These are phyloP conservation scores for Melanotaenia parkinsoni DNA, from an alignment of 2,797 vertebrate genomes.

Conservation along the genomic window DNA sequence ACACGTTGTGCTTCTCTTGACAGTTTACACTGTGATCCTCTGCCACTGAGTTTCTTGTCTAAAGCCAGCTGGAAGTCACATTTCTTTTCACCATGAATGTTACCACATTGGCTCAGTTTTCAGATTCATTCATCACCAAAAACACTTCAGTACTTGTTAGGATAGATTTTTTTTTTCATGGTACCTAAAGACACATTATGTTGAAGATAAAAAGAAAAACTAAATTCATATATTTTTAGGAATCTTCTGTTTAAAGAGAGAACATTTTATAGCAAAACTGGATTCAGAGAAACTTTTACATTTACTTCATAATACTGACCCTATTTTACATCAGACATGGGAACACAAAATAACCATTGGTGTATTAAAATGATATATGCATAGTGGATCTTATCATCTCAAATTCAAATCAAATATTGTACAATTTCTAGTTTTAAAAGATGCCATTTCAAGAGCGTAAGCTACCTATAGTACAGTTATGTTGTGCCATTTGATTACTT, in stretches of 20 bases:
- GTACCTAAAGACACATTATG: conserved; percentile 28
- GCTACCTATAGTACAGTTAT: conserved; percentile 4
- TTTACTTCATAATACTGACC: background rate
- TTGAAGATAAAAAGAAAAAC: conserved; percentile 25
- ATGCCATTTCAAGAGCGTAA: background rate
- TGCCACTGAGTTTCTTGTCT: conserved; percentile 52
- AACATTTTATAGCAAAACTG: conserved; percentile 45
- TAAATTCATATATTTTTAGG: conserved; percentile 47
- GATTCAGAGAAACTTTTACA: background rate
- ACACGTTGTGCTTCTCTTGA: conserved; percentile 41
- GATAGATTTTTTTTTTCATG: conserved; percentile 43
- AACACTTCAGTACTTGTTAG: conserved; percentile 38
- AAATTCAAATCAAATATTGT: background rate
- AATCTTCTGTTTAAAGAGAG: conserved; percentile 51
- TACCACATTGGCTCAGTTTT: conserved; percentile 37
- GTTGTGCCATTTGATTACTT: conserved; percentile 23
- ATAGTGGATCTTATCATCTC: background rate
- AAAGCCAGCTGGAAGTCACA: conserved; percentile 44
- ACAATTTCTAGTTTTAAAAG: background rate
- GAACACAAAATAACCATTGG: background rate
- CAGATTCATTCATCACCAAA: conserved; percentile 30
- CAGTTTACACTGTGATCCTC: conserved; percentile 81
- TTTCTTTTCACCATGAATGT: conserved; percentile 47
- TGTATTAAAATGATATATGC: background rate
- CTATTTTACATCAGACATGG: background rate